A percentile compares a stretch with the other conserved stretches of the same genome.
Evolutionary conservation across 2,888 invertebrate genomes (phyloP).

Genomic region (Scelioninae gen. 2): DNA sequence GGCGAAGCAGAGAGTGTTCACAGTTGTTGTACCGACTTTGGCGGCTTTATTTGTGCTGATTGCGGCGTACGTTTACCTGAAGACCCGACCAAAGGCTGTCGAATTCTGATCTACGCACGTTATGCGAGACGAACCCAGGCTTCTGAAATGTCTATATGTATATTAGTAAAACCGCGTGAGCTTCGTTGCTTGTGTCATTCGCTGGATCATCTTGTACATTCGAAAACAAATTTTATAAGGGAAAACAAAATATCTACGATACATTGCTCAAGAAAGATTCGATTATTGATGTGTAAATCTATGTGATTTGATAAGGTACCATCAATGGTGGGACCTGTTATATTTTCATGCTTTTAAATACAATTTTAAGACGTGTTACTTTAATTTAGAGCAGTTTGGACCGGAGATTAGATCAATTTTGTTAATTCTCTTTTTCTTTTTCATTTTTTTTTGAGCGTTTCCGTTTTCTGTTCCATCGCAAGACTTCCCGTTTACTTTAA

Average conservation of each 20-base stretch:
- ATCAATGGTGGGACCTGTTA: too few species aligned
- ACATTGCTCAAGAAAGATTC: too few species aligned
- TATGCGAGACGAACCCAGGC: slow-evolving; percentile 15
- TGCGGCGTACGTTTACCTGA: slow-evolving; percentile 86
- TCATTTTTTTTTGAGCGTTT: too few species aligned
- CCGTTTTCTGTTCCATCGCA: too few species aligned
- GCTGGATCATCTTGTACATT: slow-evolving; percentile 42
- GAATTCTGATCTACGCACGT: slow-evolving; percentile 67
- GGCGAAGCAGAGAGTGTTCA: slow-evolving; percentile 86
- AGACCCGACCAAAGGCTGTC: slow-evolving; percentile 81
- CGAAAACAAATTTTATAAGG: slow-evolving; percentile 33
- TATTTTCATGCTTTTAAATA: too few species aligned
- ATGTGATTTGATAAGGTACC: too few species aligned
- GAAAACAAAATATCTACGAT: too few species aligned
- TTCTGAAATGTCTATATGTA: slow-evolving; percentile 54
- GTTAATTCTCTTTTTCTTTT: too few species aligned
- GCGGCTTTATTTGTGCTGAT: slow-evolving; percentile 84
- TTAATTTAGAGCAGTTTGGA: too few species aligned
- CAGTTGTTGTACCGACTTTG: slow-evolving; percentile 85
- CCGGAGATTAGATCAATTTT: too few species aligned
- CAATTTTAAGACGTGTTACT: background rate
- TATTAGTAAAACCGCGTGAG: slow-evolving; percentile 54
- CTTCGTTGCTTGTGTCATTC: slow-evolving; percentile 48
- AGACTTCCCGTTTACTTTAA: too few species aligned
- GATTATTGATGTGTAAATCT: slow-evolving; percentile 20